Percentiles rank a stretch among this genome's conserved stretches.
phyloP scores from a whole-genome alignment of 1,140 invertebrate genomes.

The Neodiprion pinetum region DNA sequence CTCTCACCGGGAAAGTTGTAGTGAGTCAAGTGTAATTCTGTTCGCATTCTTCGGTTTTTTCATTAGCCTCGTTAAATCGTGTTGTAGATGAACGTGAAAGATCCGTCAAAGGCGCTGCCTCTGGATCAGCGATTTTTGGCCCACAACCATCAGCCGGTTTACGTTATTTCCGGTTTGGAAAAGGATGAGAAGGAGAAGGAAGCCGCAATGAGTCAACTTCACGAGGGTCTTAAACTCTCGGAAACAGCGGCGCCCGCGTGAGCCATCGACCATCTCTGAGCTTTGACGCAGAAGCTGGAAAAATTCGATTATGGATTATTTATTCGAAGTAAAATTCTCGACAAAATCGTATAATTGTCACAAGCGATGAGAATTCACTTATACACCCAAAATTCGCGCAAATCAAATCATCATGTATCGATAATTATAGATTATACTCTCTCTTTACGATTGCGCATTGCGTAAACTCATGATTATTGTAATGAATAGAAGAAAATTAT shows the following conservation, averaged over 20 bases:
- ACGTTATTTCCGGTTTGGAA: slow-evolving; percentile 56
- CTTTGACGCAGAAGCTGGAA: too few relatives aligned
- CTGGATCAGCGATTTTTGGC: slow-evolving; percentile 54
- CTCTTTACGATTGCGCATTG: too few relatives aligned
- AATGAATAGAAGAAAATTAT: too few relatives aligned
- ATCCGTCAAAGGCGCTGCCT: slow-evolving; percentile 38
- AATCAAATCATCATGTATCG: too few relatives aligned
- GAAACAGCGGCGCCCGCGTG: not conserved
- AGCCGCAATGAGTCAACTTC: not conserved
- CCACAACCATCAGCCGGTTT: slow-evolving; percentile 53
- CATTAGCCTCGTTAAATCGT: too few relatives aligned
- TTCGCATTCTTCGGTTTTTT: not conserved
- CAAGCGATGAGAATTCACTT: too few relatives aligned
- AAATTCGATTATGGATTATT: too few relatives aligned
- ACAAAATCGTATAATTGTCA: too few relatives aligned
- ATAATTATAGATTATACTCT: too few relatives aligned
- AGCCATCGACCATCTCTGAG: not conserved
- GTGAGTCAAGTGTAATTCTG: slow-evolving; percentile 9
- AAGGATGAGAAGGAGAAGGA: slow-evolving; percentile 47
- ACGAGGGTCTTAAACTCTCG: not conserved
- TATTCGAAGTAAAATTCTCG: too few relatives aligned
- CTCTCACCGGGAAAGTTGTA: not conserved
- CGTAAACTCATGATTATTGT: too few relatives aligned
- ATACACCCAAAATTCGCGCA: too few relatives aligned
- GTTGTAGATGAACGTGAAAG: slow-evolving; percentile 52